Percentiles rank a stretch among this genome's conserved stretches.
These are phyloP conservation scores for Coleophora deauratella DNA, from an alignment of 2,888 invertebrate genomes.

Conservation along the genomic window DNA sequence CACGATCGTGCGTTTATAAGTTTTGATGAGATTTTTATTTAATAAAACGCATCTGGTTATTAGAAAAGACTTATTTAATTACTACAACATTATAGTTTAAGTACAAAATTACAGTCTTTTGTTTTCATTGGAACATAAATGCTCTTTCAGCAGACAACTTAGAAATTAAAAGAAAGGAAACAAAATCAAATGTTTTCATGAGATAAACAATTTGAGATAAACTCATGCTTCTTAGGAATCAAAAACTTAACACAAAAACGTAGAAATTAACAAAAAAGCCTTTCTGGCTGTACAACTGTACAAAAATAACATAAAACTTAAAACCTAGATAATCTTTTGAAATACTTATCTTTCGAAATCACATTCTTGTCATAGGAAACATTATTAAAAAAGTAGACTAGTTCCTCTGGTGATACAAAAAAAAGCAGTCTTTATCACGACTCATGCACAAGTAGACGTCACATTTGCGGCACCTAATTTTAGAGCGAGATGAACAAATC, in stretches of 20 bases:
- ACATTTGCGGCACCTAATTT: slow-evolving; percentile 1
- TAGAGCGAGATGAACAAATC: slow-evolving; percentile 1
- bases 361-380: not conserved
- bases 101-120: not conserved
- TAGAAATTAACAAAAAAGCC: too few species aligned
- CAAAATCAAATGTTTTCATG: not conserved
- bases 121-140: not conserved
- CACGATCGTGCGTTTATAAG: not conserved
- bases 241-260: not conserved
- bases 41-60: not conserved
- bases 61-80: not conserved
- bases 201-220: not conserved
- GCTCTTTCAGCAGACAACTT: not conserved
- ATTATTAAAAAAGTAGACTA: not conserved
- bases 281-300: too few species aligned
- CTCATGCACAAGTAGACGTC: slow-evolving; percentile 1
- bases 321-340: not conserved
- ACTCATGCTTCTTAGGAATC: not conserved
- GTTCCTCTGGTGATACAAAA: not conserved
- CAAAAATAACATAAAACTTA: too few species aligned
- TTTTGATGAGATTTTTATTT: not conserved
- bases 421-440: slow-evolving; percentile 1
- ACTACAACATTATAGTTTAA: not conserved
- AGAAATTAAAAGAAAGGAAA: not conserved
- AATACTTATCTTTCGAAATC: not conserved